Base-by-base conservation (phyloP, 1,140 invertebrate genomes). In the Eciton burchellii region DNA sequence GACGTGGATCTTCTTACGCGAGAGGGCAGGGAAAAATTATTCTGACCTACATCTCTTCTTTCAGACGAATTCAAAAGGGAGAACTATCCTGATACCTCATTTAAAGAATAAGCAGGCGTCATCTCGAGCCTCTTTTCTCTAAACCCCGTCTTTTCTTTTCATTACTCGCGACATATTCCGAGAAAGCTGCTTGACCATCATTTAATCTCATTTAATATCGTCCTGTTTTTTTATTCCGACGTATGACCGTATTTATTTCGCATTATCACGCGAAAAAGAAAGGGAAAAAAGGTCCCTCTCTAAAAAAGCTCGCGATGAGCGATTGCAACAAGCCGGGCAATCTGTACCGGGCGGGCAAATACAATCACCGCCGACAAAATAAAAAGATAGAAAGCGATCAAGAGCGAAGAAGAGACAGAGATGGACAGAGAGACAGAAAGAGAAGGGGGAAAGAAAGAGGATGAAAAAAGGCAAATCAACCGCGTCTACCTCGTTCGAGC, bases 291-390 rank as follows among this genome's bases (percentile, higher is more conserved):
- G 19, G 43, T 16, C 12, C 6, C 43, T 16, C 43, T 47, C 72
- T 66, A 47, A 26, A 70, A 79, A 79, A 79, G 24, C 24, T 29
- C 12, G 35, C 62, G 41, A 79, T 70, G 63, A 79, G 65, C 74
- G 63, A 79, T 79, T 19, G 74, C 63, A 79, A 79, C 74, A 79
- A 79, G 35, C 63, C 52, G 49, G 63, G 74, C 74, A 79, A 79
- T 79, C 21, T 70, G 74, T 79, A 79, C 41, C 52, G 49, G n/a
- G 43, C 73, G 59, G 21, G 63, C 74, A 79, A 79, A 79, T 70
- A 79, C 63, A 79, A 79, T 79, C 74, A 68, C 74, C 41, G 49
- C 4, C 24, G 49, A 3, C 24, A 19, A 70, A 79, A 70, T 45
- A 79, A 68, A 79, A 77, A 65, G 56, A 54, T 0, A 21, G 49